Base-by-base conservation (phyloP, 2,113 vertebrate species). In the Tautogolabrus adspersus region DNA sequence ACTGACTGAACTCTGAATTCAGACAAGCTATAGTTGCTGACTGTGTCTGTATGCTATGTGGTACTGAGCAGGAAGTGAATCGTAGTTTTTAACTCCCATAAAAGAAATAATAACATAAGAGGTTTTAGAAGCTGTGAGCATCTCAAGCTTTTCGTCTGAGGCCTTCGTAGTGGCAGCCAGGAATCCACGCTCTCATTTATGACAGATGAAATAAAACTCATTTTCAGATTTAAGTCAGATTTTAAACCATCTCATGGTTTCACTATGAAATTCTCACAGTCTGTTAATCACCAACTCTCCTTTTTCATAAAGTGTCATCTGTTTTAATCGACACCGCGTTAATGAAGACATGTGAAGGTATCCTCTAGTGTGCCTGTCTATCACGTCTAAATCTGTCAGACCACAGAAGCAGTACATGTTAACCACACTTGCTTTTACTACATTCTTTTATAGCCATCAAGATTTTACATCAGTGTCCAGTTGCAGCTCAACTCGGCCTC, bases 381-480 rank as follows among this genome's bases (percentile, higher is more conserved):
- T 66, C 81, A 76, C 83, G 18, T 86, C 86, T 81, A 81, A 85
- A 85, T 83, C 69, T 66, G 84, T 69, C 68, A 16, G 56, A 34
- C 75, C 51, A 44, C 75, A 46, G 82, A 76, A 75, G 63, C 66
- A 2, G 13, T 12, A 22, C 55, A 30, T 60, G 74, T 57, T 58
- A 8, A 51, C 77, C 23, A 15, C 71, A 34, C 56, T 72, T 13
- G 26, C 58, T 85, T 89, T 87, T 72, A 84, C 70, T 67, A 10
- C 75, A 72, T 72, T 72, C 47, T 82, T 79, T 61, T 42, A 51
- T 65, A 65, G 57, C 22, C 64, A 12, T 71, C 22, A 16, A 77
- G 66, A 42, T 84, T 89, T 88, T 77, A 75, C 58, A 59, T 75
- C 71, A 44, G 89, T 70, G 75, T 87, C 81, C 57, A 51, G 86